These are phyloP conservation scores for Chitala chitala DNA, from an alignment of 2,113 vertebrate genomes.

Conservation along the genomic window DNA sequence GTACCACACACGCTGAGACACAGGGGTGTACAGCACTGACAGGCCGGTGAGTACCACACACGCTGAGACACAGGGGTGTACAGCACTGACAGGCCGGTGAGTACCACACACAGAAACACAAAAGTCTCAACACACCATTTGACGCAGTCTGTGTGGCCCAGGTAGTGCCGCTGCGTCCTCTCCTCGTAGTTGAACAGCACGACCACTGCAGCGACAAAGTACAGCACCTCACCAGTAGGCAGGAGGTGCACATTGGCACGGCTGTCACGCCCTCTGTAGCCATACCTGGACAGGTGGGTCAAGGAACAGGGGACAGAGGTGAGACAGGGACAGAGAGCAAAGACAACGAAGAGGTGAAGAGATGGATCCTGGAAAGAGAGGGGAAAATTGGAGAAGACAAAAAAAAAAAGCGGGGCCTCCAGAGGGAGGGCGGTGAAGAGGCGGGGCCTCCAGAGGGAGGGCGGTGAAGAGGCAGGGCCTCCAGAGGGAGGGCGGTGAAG, in stretches of 20 bases:
- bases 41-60: background rate
- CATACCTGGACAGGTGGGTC: conserved; percentile 63
- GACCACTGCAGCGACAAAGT: conserved; percentile 93
- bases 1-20: background rate
- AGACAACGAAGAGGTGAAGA: too few relatives aligned
- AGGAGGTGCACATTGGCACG: conserved; percentile 91
- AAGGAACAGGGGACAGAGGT: background rate
- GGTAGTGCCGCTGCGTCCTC: conserved; percentile 86
- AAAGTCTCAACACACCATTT: conserved; percentile 77
- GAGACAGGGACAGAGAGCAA: background rate
- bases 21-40: background rate
- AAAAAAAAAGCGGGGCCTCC: too few relatives aligned
- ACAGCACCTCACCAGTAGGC: conserved; percentile 91
- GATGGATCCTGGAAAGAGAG: background rate
- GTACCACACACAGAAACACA: background rate
- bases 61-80: background rate
- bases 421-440: too few relatives aligned
- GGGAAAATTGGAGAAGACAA: background rate
- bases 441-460: too few relatives aligned
- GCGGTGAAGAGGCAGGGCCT: background rate
- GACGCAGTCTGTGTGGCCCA: conserved; percentile 94
- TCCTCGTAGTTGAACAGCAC: conserved; percentile 93
- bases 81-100: background rate
- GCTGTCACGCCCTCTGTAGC: conserved; percentile 93
- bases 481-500: too few relatives aligned